phyloP scores from a whole-genome alignment of 2,888 invertebrate genomes.

The Ophion slaviceki region DNA sequence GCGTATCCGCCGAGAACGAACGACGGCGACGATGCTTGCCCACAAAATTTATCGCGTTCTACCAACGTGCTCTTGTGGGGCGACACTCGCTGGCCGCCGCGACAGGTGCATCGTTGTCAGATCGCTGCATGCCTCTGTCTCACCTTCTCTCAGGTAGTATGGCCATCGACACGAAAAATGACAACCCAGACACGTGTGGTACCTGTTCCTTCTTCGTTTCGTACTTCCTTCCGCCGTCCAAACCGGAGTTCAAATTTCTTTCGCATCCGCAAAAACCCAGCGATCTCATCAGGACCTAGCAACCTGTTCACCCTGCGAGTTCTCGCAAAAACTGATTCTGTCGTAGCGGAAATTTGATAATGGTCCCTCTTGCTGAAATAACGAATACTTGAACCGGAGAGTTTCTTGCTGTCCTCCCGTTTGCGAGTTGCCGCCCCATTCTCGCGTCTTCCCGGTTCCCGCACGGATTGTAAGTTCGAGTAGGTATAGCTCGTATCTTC shows the following conservation, averaged over 20 bases:
- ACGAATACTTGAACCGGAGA: too few species aligned
- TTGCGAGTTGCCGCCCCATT: too few species aligned
- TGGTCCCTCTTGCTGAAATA: too few species aligned
- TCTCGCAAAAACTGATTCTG: slow-evolving; percentile 10
- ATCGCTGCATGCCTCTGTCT: slow-evolving; percentile 20
- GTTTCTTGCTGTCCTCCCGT: too few species aligned
- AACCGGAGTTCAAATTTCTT: background rate
- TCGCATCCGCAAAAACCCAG: background rate
- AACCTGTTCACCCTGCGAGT: background rate
- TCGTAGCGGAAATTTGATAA: too few species aligned
- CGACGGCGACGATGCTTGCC: slow-evolving; percentile 47
- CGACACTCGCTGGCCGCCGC: slow-evolving; percentile 39
- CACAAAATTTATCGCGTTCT: slow-evolving; percentile 68
- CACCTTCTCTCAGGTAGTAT: slow-evolving; percentile 7
- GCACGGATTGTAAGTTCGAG: too few species aligned
- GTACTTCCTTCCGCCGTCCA: background rate
- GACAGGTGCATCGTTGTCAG: slow-evolving; percentile 65
- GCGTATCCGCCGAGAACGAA: slow-evolving; percentile 12
- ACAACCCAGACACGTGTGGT: slow-evolving; percentile 30
- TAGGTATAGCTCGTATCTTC: slow-evolving; percentile 7
- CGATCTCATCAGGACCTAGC: background rate
- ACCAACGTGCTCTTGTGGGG: slow-evolving; percentile 50
- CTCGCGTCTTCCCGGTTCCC: too few species aligned
- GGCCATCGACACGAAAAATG: slow-evolving; percentile 19
- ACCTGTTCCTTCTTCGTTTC: background rate